These are phyloP conservation scores for Eupleurogrammus muticus DNA, from an alignment of 2,797 vertebrate species.

Conservation along the genomic window DNA sequence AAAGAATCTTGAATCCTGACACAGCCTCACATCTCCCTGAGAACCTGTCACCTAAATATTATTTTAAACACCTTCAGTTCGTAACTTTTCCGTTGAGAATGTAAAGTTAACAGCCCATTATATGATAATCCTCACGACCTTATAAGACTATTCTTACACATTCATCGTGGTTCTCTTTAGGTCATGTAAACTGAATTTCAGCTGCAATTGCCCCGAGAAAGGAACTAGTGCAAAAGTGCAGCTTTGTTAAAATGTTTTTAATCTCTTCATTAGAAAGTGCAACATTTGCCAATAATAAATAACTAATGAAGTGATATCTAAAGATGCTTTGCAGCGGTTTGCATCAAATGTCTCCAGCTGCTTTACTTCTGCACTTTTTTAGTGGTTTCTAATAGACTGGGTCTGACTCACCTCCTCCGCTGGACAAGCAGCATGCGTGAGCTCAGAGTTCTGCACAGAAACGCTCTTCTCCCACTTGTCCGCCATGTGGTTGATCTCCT, in stretches of 20 bases:
- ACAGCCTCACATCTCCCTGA: too few relatives aligned
- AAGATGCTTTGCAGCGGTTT: not conserved
- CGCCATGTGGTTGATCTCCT: slow-evolving; percentile 91
- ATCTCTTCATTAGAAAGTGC: too few relatives aligned
- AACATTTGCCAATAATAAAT: too few relatives aligned
- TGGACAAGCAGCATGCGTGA: slow-evolving; percentile 72
- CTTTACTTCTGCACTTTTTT: not conserved
- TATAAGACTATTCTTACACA: not conserved
- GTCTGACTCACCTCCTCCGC: slow-evolving; percentile 85
- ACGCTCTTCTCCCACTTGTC: slow-evolving; percentile 90
- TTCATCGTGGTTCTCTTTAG: not conserved
- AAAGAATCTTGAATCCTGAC: too few relatives aligned
- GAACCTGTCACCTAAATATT: too few relatives aligned
- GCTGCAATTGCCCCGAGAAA: not conserved
- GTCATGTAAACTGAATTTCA: not conserved
- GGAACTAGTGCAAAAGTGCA: not conserved
- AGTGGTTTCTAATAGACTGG: not conserved
- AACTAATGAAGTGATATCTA: too few relatives aligned
- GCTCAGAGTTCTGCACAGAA: slow-evolving; percentile 63
- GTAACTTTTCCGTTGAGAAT: not conserved
- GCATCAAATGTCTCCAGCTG: not conserved
- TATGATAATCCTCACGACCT: not conserved
- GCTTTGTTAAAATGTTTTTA: not conserved
- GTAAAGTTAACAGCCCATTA: too few relatives aligned
- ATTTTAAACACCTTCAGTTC: not conserved